Evolutionary conservation across 2,113 vertebrate genomes (phyloP).

Genomic region (Semicossyphus pulcher): DNA sequence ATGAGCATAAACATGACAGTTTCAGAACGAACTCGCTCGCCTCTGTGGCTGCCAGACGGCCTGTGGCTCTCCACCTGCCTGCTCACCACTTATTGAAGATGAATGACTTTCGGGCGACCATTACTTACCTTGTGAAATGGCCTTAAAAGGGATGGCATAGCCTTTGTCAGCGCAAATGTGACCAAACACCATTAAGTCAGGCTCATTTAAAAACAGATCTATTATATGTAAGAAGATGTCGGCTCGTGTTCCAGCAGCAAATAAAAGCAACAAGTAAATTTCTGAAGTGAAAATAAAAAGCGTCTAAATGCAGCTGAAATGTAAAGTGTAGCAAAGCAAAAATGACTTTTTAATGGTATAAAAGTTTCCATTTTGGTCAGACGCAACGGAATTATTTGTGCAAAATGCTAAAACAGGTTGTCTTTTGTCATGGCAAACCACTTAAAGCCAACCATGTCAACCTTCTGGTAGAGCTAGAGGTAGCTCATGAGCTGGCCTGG

Average conservation of each 20-base stretch:
- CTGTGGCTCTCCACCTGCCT: constrained; percentile 67
- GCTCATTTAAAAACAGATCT: constrained; percentile 54
- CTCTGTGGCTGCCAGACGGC: constrained; percentile 50
- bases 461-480: too few relatives aligned
- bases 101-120: constrained; percentile 58
- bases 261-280: constrained; percentile 12
- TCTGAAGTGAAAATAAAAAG: too few relatives aligned
- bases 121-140: constrained; percentile 69
- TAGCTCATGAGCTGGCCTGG: too few relatives aligned
- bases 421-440: too few relatives aligned
- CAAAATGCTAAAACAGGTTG: too few relatives aligned
- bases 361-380: too few relatives aligned
- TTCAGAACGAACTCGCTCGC: constrained; percentile 57
- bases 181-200: constrained; percentile 60
- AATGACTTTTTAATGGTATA: too few relatives aligned
- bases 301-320: too few relatives aligned
- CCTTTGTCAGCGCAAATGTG: constrained; percentile 55
- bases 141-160: constrained; percentile 56
- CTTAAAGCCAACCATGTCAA: too few relatives aligned
- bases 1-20: constrained; percentile 66
- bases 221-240: constrained; percentile 30
- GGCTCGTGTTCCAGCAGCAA: constrained; percentile 14
- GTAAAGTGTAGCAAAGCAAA: not conserved
- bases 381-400: too few relatives aligned
- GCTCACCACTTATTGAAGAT: constrained; percentile 68